Evolutionary conservation across 2,113 vertebrate genomes (phyloP).

Genomic region (Bambusicola thoracicus): DNA sequence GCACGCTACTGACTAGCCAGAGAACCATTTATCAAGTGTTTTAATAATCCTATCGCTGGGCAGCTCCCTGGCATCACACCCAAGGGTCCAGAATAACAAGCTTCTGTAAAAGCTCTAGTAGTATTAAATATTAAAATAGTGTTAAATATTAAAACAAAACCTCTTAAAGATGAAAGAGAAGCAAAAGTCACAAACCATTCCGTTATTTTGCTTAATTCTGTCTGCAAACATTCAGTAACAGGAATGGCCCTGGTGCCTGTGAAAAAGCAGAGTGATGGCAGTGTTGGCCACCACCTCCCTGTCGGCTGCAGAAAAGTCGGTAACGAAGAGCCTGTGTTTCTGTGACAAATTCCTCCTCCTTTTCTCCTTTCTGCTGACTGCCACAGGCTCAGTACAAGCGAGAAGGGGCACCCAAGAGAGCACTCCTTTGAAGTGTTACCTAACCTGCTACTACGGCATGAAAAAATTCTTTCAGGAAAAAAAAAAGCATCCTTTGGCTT

Average conservation of each 20-base stretch:
- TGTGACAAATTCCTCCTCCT: not conserved
- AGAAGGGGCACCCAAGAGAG: not conserved
- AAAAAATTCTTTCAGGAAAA: not conserved
- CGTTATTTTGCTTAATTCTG: not conserved
- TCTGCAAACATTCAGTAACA: slow-evolving; percentile 1
- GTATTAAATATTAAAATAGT: slow-evolving; percentile 54
- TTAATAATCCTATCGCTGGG: not conserved
- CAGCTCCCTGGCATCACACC: not conserved
- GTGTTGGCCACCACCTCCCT: not conserved
- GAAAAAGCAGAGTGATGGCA: not conserved
- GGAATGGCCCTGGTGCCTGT: not conserved
- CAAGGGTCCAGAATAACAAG: not conserved
- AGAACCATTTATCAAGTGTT: not conserved
- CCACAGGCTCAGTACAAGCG: accelerated
- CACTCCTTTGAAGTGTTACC: not conserved
- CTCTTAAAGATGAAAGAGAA: slow-evolving; percentile 16
- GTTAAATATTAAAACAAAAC: slow-evolving; percentile 70
- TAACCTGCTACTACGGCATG: not conserved
- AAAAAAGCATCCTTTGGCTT: not conserved
- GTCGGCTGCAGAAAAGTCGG: not conserved
- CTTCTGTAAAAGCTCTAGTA: not conserved
- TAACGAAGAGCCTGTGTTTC: not conserved
- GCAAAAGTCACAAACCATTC: not conserved
- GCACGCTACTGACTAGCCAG: not conserved
- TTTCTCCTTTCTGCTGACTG: not conserved